Base-by-base conservation (phyloP, 2,113 vertebrate species). In the Willisornis vidua region DNA sequence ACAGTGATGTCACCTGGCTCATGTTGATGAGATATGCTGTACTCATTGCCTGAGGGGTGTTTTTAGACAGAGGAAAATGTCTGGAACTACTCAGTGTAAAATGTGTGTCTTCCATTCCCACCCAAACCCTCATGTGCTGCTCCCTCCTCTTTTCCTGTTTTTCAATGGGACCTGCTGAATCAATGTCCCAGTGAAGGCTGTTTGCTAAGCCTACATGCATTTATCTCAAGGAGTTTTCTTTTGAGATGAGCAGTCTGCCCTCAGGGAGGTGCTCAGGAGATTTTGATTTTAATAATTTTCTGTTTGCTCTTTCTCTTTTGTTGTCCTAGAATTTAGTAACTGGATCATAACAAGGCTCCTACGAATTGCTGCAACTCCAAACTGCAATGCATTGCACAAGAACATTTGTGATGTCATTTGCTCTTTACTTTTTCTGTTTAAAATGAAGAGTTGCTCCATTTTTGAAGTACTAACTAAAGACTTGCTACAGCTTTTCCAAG, bases 271-370 rank as follows among this genome's bases (percentile, higher is more conserved):
- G 12, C 20, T 86, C 1, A 71, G 39, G 12, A 77, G 12, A 19
- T 39, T 61, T 71, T 70, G 19, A 3, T 2, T 55, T 90, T 57
- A 65, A 24, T 67, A 65, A 62, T 72, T 63, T 79, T 73, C 5
- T 71, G 2, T 66, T 43, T 52, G 14, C 35, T 67, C 3, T 33
- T 74, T 74, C 63, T 89, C 76, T 94, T 82, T 87, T 90, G 57
- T 83, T 94, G 37, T 96, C 39, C 62, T 94, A 99, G 99, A 99
- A 96, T 99, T 99, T 87, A 99, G 98, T 97, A 98, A 98, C 83
- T 99, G 99, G 99, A 99, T 99, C 87, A 98, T 98, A n/a, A 97
- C 98, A 74, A 98, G 99, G 76, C 98, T 99, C 87, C 97, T 99
- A 28, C 98, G 99, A 28, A 99, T 99, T 90, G 98, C 98, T 61